Conservation (phyloP, 2,113 vertebrate genomes). For the Pituophis catenifer region DNA sequence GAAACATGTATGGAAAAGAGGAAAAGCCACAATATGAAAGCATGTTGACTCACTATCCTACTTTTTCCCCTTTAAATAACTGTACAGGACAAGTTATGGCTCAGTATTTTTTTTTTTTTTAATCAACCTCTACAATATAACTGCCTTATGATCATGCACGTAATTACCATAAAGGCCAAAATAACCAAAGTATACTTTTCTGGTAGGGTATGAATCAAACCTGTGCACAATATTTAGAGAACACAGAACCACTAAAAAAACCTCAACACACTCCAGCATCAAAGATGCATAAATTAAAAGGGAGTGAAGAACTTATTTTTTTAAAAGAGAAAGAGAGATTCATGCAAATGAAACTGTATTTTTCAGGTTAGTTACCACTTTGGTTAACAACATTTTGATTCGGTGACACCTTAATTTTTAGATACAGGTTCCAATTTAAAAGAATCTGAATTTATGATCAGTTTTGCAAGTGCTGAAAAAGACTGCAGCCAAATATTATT, state of each 20-base stretch:
- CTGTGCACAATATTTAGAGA: neutral
- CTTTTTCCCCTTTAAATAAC: neutral
- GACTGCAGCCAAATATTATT: neutral
- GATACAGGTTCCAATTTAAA: neutral
- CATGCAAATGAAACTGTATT: neutral
- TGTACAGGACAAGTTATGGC: neutral
- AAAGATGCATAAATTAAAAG: neutral
- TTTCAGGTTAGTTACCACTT: neutral
- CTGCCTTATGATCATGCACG: neutral
- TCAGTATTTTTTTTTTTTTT: neutral
- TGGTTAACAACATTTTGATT: neutral
- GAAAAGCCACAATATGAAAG: neutral
- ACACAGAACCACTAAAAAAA: neutral
- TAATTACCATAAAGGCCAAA: neutral
- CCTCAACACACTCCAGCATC: neutral
- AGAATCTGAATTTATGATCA: neutral
- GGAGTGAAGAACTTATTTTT: neutral
- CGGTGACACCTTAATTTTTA: neutral
- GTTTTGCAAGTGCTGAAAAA: neutral
- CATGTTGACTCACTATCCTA: neutral
- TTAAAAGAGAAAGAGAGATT: neutral
- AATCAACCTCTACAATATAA: neutral
- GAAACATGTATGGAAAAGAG: neutral
- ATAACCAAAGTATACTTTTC: constrained; percentile 10
- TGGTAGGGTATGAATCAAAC: neutral